Evolutionary conservation across 2,113 vertebrate species (phyloP), one percentile per base, ranked within the genome.

Genomic region (Dipodomys stephensi): DNA sequence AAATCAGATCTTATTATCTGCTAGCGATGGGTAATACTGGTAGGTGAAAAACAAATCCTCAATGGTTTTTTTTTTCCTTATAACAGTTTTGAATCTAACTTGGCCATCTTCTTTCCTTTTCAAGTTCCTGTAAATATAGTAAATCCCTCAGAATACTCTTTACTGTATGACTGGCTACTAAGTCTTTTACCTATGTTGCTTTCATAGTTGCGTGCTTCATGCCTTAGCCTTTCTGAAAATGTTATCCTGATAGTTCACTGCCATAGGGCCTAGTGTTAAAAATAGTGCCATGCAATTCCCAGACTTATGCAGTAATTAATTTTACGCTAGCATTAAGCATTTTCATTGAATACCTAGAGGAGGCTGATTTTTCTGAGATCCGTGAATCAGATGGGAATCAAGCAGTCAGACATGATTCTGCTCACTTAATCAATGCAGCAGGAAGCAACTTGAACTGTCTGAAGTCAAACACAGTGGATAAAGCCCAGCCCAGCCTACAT

Each of bases 281-380:
- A 87, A 11, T 2, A 88, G 44, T 4, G 68, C 64, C 57, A 7
- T 62, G 35, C 6, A 87, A 11, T 4, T 78, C 60, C 87, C 20
- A 83, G 78, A 67, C 83, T 72, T n/a, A 92, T 60, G 1, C 25
- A 92, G 86, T 88, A 49, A 78, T 86, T 71, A 71, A 74, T 69
- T 95, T 94, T 90, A 85, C 60, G 72, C 44, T 71, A 72, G 13
- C 64, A 32, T 71, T 71, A 78, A 49, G 64, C 57, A 53, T 4
- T 16, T 79, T 32, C 88, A 83, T 72, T 1, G 84, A 85, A 74
- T 46, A 83, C 22, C 39, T 81, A 68, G 13, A 88, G 46, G 87
- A 90, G 27, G 12, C 49, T 74, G 13, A 57, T 83, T 88, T 77
- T n/a, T 22, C n/a, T 11, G 22, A 80, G 67, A 76, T 65, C 8